These are phyloP conservation scores for Tetragonisca angustula DNA, from an alignment of 2,888 invertebrate species.

Conservation along the genomic window DNA sequence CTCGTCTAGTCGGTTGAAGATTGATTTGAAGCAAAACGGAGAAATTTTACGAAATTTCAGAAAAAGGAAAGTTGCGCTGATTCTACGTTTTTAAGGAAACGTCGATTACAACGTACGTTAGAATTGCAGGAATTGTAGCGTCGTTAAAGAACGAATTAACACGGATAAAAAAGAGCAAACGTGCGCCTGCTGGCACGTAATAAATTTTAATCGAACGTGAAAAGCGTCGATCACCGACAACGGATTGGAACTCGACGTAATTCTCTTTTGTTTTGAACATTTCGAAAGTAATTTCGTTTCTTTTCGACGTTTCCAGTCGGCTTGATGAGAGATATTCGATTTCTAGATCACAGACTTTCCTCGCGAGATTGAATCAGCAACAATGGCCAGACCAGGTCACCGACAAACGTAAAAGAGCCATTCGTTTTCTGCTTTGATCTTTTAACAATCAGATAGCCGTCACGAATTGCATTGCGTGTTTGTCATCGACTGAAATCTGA, in stretches of 20 bases:
- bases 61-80: not conserved
- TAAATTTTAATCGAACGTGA: not conserved
- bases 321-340: not conserved
- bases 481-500: not conserved
- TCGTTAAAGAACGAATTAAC: not conserved
- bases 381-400: not conserved
- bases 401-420: not conserved
- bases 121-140: not conserved
- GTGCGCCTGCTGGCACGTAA: not conserved
- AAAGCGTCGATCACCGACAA: not conserved
- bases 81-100: not conserved
- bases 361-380: not conserved
- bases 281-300: not conserved
- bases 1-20: not conserved
- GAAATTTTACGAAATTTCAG: not conserved
- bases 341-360: not conserved
- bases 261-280: not conserved
- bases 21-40: not conserved
- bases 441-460: not conserved
- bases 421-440: not conserved
- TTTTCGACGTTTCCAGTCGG: too few relatives aligned
- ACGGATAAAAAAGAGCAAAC: not conserved
- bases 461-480: not conserved
- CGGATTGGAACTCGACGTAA: not conserved
- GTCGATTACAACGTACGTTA: not conserved